Evolutionary conservation across 2,797 vertebrate genomes (phyloP), one percentile per base, ranked within the genome.

Genomic region (Paedocypris micromegethes): DNA sequence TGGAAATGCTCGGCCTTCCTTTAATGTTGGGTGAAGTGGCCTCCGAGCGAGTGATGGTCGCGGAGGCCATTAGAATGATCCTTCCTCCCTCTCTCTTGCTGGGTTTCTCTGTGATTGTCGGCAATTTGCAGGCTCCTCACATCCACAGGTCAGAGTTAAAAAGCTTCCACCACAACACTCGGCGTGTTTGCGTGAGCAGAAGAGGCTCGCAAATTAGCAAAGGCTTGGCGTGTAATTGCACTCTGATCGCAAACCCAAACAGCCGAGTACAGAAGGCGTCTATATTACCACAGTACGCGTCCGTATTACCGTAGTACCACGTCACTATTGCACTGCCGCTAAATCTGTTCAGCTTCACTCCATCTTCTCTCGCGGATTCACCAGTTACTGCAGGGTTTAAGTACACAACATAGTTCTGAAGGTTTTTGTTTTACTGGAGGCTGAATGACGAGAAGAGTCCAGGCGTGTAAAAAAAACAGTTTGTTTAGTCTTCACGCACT

Each of bases 11-110:
- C 82, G 69, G 74, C 73, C 64, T 66, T 44, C 72, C 56, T 70
- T 9, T 79, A 72, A 79, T 68, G 76, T 55, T 23, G 61, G 49
- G 62, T 64, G 69, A 47, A 77, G 69, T 73, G 74, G 70, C 72
- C 72, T 75, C 70, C 79, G 65, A 52, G 83, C 64, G 79, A 78
- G 58, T 70, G 77, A 48, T 57, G 59, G 40, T 70, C 50, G 68
- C 60, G 50, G 60, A 56, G 39, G 67, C 67, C n/a, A 41, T 56
- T n/a, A 42, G 44, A 69, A 49, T 69, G 53, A 44, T 59, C 63
- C 8, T 52, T 44, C 43, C 5, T 64, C 70, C 52, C 50, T 58
- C 62, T 52, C 9, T 9, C 45, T 52, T 41, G 5, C 63, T 64
- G 59, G 58, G 69, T 4, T 64, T 54, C 68, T 77, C 76, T 42